phyloP scores from a whole-genome alignment of 35 echinoderm and acorn worm genomes.

The Apostichopus californicus region DNA sequence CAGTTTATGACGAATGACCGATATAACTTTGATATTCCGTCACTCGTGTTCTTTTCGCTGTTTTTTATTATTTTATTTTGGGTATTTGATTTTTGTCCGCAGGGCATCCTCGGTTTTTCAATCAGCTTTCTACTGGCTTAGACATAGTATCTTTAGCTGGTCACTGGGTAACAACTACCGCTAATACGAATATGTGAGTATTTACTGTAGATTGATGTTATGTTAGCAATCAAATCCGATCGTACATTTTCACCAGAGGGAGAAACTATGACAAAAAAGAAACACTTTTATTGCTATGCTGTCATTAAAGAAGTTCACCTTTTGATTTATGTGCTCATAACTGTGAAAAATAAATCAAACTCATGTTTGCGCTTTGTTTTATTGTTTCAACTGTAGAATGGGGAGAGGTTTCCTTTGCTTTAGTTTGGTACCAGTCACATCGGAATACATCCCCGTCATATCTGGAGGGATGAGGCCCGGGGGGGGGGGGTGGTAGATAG shows the following conservation, averaged over 20 bases:
- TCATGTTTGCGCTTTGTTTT: background rate
- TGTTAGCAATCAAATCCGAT: background rate
- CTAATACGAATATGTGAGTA: slow-evolving; percentile 96
- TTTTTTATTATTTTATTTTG: background rate
- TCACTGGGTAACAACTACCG: slow-evolving; percentile 86
- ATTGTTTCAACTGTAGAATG: background rate
- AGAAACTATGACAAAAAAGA: background rate
- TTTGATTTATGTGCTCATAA: background rate
- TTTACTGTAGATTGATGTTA: background rate
- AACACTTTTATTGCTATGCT: background rate
- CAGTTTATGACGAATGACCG: slow-evolving; percentile 27
- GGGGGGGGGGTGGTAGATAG: background rate
- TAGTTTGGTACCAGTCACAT: background rate
- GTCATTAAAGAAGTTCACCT: background rate
- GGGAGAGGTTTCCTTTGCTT: background rate
- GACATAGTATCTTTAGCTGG: slow-evolving; percentile 88
- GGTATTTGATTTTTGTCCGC: slow-evolving; percentile 4
- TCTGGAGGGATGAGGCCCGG: background rate
- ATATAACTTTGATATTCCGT: background rate
- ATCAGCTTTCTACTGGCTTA: slow-evolving; percentile 87
- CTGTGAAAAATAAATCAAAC: background rate
- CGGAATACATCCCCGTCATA: background rate
- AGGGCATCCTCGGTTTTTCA: slow-evolving; percentile 95
- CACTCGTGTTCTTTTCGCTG: background rate
- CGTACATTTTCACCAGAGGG: background rate